Base-by-base conservation (phyloP, 1,140 invertebrate genomes). In the Drosophila saltans region DNA sequence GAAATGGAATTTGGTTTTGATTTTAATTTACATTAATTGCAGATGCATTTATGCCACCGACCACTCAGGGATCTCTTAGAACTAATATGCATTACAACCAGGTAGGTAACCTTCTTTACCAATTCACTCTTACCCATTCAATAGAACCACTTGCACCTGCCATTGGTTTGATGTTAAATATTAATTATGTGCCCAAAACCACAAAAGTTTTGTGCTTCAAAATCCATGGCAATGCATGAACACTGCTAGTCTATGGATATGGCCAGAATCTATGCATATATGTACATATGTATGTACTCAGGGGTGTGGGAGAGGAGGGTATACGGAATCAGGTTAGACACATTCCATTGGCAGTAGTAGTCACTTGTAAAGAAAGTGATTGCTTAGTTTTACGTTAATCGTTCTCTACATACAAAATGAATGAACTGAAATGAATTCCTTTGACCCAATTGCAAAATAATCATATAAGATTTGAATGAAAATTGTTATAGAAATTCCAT, bases 11-110 rank as follows among this genome's bases (percentile, higher is more conserved):
- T 86, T 63, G 79, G 83, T 86, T 83, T 78, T 83, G 84, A 78
- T 76, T 89, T 89, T 83, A 78, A 88, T 88, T 88, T 89, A 75
- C 84, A 88, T 88, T 88, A 88, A 88, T 89, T 88, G 83, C 81
- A 78, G 63, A 76, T 77, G 72, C 76, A 81, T 72, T 80, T 80
- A 67, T 77, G 74, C 69, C 77, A 76, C 69, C 64, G 60, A 75
- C 52, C 75, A 78, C 59, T 59, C 58, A 65, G 69, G 60, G 64
- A 65, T 59, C 48, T 56, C 45, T 41, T 36, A 56, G 58, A 24
- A 40, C 73, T 61, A 77, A 64, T 43, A 40, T 24, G 24, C 45
- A 52, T 52, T 52, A 52, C 21, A 40, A 39, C 45, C 36, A 69
- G 33, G 33, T 36, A 48, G 48, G 21, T 16, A 6, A 10, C 8